These are phyloP conservation scores for Emydura subglobosa DNA, from an alignment of 2,113 vertebrate genomes.

Conservation along the genomic window DNA sequence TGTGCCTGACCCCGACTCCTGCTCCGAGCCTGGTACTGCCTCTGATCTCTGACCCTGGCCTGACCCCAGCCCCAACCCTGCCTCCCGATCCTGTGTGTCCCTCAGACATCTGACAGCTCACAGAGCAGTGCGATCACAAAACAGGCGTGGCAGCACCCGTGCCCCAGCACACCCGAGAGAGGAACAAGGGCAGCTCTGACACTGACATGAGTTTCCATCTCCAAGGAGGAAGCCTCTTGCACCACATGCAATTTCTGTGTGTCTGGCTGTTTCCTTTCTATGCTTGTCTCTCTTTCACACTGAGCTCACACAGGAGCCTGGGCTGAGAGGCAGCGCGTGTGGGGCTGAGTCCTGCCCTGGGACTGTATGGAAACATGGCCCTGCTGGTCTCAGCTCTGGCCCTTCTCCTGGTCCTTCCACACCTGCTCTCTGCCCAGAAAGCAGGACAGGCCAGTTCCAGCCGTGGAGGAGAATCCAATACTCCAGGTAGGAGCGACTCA, in stretches of 20 bases:
- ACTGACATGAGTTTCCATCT: neutral
- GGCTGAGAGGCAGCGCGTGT: fast-evolving
- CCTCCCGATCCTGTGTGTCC: neutral
- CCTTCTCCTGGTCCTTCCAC: neutral
- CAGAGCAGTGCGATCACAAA: neutral
- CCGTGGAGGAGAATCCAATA: fast-evolving
- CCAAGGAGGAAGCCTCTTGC: slow-evolving; percentile 64
- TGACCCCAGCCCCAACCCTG: neutral
- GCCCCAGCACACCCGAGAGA: fast-evolving
- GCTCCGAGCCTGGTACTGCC: no score
- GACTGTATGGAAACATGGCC: neutral
- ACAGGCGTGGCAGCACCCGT: neutral
- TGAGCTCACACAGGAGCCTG: neutral
- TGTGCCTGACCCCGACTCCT: no score
- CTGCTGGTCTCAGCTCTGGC: neutral
- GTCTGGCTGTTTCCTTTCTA: slow-evolving; percentile 34
- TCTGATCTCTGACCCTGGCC: no score
- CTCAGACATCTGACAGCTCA: neutral
- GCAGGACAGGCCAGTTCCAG: fast-evolving
- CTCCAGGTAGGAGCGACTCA: slow-evolving; percentile 11
- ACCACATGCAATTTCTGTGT: neutral
- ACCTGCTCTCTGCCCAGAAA: neutral
- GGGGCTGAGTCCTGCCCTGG: neutral
- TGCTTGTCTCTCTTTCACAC: neutral
- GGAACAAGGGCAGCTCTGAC: neutral